Evolutionary conservation across 2,888 invertebrate genomes (phyloP).

Genomic region (Ptycholaimellus sp.): DNA sequence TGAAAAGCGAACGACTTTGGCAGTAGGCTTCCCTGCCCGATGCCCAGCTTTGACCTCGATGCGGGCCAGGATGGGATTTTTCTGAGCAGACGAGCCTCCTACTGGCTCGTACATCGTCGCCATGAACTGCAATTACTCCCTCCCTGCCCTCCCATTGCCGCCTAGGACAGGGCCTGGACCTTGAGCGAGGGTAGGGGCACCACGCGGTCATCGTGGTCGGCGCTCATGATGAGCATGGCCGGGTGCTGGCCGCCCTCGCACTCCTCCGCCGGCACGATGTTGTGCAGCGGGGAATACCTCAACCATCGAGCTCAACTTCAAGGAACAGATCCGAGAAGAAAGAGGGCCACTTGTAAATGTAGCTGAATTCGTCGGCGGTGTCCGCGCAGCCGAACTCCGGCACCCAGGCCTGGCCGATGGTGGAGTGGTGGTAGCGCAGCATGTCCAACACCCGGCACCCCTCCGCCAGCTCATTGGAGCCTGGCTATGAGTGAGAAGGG

Average conservation of each 20-base stretch:
- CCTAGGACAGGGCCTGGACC: constrained; percentile 72
- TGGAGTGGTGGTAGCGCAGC: constrained; percentile 89
- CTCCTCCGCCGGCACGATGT: constrained; percentile 43
- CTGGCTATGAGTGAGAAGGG: too few species aligned
- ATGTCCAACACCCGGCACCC: constrained; percentile 89
- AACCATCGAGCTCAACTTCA: neutral
- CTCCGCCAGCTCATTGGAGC: too few species aligned
- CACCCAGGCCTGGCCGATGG: constrained; percentile 84
- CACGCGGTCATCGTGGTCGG: constrained; percentile 92
- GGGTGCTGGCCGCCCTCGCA: constrained; percentile 73
- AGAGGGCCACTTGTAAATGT: constrained; percentile 41
- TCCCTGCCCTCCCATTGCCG: too few species aligned
- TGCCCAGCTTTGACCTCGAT: constrained; percentile 90
- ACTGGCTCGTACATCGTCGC: too few species aligned
- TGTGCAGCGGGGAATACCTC: constrained; percentile 69
- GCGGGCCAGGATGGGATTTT: constrained; percentile 58
- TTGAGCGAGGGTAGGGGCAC: constrained; percentile 90
- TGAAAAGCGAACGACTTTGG: constrained; percentile 60
- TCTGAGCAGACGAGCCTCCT: constrained; percentile 36
- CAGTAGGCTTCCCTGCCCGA: constrained; percentile 81
- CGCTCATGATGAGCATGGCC: constrained; percentile 67
- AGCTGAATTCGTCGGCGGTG: constrained; percentile 53
- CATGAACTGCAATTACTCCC: too few species aligned
- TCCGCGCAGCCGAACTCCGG: constrained; percentile 84
- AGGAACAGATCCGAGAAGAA: neutral